Conservation (phyloP, 2,888 invertebrate species). For the Meghimatium bilineatum region DNA sequence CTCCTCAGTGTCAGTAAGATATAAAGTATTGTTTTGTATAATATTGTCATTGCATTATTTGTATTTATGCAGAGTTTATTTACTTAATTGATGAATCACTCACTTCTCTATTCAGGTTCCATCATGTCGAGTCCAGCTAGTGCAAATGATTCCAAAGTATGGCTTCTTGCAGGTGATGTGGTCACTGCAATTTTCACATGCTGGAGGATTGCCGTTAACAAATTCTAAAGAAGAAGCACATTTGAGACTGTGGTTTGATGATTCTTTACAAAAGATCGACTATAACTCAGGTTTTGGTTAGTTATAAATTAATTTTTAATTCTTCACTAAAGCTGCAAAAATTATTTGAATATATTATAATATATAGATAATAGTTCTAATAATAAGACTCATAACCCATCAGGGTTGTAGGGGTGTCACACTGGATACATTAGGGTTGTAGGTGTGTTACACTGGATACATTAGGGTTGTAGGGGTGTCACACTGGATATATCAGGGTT, state of each 20-base stretch:
- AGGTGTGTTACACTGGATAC: too few species aligned
- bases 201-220: not conserved
- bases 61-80: not conserved
- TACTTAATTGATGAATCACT: not conserved
- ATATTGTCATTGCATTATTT: not conserved
- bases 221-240: conserved; percentile 12
- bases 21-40: not conserved
- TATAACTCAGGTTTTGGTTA: conserved; percentile 28
- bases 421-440: too few species aligned
- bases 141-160: conserved; percentile 53
- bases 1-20: not conserved
- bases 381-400: too few species aligned
- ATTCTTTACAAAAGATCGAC: conserved; percentile 14
- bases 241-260: conserved; percentile 27
- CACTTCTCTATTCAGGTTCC: conserved; percentile 34
- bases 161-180: conserved; percentile 57
- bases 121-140: conserved; percentile 35
- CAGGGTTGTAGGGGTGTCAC: too few species aligned
- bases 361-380: too few species aligned
- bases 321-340: too few species aligned
- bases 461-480: too few species aligned
- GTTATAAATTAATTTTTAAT: not conserved
- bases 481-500: too few species aligned
- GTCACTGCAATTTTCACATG: conserved; percentile 53
- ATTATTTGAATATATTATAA: too few species aligned